phyloP scores from a whole-genome alignment of 2,888 invertebrate species.

The Pristionchus maxplancki region DNA sequence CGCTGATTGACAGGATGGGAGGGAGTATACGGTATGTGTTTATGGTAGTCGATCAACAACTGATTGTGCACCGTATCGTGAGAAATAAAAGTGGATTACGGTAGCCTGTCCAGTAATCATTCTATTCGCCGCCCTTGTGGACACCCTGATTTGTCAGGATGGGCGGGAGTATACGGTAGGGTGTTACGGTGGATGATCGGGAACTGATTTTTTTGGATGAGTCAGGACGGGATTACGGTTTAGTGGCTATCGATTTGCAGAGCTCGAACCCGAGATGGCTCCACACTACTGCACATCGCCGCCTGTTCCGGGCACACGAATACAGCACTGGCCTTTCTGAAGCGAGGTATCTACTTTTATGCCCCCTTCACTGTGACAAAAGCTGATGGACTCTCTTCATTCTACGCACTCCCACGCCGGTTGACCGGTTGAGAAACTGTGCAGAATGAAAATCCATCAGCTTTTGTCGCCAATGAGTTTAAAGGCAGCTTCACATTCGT shows the following conservation, averaged over 20 bases:
- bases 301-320: slow-evolving; percentile 97
- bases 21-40: slow-evolving; percentile 83
- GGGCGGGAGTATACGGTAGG: slow-evolving; percentile 86
- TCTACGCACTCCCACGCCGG: too few species aligned
- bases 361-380: too few species aligned
- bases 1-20: slow-evolving; percentile 96
- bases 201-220: not conserved
- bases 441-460: too few species aligned
- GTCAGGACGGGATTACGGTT: not conserved
- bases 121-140: too few species aligned
- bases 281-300: slow-evolving; percentile 98
- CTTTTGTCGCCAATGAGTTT: too few species aligned
- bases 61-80: too few species aligned
- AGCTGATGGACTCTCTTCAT: too few species aligned
- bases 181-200: too few species aligned
- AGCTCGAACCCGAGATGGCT: slow-evolving; percentile 85
- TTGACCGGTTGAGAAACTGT: too few species aligned
- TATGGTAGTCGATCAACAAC: not conserved
- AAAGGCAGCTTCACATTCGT: too few species aligned
- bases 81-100: too few species aligned
- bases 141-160: slow-evolving; percentile 96
- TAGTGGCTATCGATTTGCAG: not conserved
- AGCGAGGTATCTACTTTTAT: slow-evolving; percentile 85
- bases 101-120: too few species aligned
- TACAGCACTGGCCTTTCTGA: slow-evolving; percentile 97